Conservation (phyloP, 2,797 vertebrate species). For the Eulemur rubriventer region DNA sequence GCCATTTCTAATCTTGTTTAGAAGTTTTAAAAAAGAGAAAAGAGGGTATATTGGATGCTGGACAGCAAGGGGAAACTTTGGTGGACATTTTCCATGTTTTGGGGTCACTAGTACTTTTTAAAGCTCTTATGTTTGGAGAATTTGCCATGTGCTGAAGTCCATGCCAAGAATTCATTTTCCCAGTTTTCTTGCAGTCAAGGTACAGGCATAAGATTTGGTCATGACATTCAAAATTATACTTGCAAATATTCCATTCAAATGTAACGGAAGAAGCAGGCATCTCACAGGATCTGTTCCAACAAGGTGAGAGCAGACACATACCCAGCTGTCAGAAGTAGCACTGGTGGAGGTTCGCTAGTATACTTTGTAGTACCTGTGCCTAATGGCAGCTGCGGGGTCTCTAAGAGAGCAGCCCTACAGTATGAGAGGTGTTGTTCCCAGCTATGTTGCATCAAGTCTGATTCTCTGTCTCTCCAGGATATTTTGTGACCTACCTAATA, state of each 20-base stretch:
- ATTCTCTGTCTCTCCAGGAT: not conserved
- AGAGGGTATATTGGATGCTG: not conserved
- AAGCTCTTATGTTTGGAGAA: not conserved
- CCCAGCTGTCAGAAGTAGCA: not conserved
- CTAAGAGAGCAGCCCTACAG: not conserved
- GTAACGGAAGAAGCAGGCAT: not conserved
- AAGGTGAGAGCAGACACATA: not conserved
- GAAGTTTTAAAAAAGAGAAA: not conserved
- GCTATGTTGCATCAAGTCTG: not conserved
- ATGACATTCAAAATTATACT: not conserved
- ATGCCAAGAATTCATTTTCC: not conserved
- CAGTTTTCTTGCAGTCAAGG: not conserved
- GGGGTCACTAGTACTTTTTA: not conserved
- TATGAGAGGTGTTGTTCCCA: not conserved
- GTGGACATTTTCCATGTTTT: not conserved
- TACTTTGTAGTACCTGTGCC: not conserved
- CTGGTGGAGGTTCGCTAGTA: not conserved
- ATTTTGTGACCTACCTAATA: no score
- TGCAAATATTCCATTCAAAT: slow-evolving; percentile 1
- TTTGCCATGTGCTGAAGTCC: not conserved
- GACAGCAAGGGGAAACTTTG: not conserved
- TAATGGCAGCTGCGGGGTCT: not conserved
- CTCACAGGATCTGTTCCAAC: not conserved
- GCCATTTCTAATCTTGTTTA: not conserved
- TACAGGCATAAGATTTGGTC: not conserved